phyloP scores from a whole-genome alignment of 1,140 invertebrate species.

The Augochlora pura region DNA sequence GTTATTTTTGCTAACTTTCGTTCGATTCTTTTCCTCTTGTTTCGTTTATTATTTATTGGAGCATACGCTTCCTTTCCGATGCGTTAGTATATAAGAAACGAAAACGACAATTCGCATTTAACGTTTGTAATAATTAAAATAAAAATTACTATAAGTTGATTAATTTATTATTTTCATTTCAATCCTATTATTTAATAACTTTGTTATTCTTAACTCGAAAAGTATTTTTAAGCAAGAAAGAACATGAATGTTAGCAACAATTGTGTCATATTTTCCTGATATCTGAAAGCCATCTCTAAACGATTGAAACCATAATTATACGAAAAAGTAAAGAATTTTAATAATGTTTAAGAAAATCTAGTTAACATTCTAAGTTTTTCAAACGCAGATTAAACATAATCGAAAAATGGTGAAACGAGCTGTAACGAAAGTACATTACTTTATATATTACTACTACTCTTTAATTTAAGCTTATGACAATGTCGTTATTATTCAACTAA shows the following conservation, averaged over 20 bases:
- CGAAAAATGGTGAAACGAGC: background rate
- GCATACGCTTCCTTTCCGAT: constrained; percentile 31
- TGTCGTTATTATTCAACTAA: background rate
- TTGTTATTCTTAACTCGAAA: background rate
- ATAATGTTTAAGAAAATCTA: background rate
- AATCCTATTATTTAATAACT: background rate
- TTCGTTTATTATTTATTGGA: constrained; percentile 44
- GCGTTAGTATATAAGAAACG: constrained; percentile 33
- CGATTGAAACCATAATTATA: too few relatives aligned
- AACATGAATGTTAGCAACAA: too few relatives aligned
- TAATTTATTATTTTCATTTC: constrained; percentile 16
- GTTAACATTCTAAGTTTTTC: background rate
- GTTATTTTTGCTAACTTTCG: background rate
- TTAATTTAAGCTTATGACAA: background rate
- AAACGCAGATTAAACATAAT: background rate
- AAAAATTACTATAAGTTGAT: constrained; percentile 43
- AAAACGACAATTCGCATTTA: constrained; percentile 41
- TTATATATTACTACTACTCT: background rate
- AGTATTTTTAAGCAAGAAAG: too few relatives aligned
- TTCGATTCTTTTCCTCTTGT: background rate
- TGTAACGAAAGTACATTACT: background rate
- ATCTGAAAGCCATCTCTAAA: too few relatives aligned
- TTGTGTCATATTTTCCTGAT: too few relatives aligned
- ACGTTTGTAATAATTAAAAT: constrained; percentile 47
- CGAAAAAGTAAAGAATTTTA: too few relatives aligned